Base-by-base conservation (phyloP, 2,888 invertebrate genomes). In the Linyphia triangularis region DNA sequence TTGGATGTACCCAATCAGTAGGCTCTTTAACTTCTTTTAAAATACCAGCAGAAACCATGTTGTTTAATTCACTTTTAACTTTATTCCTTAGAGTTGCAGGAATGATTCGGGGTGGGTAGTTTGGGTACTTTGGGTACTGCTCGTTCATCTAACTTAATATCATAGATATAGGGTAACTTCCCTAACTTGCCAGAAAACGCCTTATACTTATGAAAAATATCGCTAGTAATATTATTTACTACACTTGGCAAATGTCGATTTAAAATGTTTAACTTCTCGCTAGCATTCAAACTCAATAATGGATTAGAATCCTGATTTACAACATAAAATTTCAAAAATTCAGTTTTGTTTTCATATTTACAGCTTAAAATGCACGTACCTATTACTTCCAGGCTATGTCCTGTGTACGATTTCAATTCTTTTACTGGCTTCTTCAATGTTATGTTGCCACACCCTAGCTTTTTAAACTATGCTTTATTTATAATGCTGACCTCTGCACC, bases 1-100 rank as follows among this genome's bases (percentile, higher is more conserved):
- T 88, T n/a, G 24, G 67, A 24, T 28, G 37, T 0, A 72, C 61
- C 59, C 69, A 79, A 26, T 85, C 79, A 4, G 85, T 79, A 24
- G n/a, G n/a, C n/a, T n/a, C n/a, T n/a, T n/a, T n/a, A n/a, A n/a
- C n/a, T n/a, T n/a, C n/a, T n/a, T n/a, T n/a, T n/a, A n/a, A n/a
- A n/a, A n/a, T n/a, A n/a, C n/a, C n/a, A n/a, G n/a, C n/a, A n/a
- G n/a, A n/a, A n/a, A n/a, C n/a, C n/a, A n/a, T n/a, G n/a, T n/a
- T n/a, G n/a, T n/a, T n/a, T n/a, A n/a, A n/a, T n/a, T n/a, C n/a
- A n/a, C n/a, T n/a, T n/a, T n/a, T n/a, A n/a, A n/a, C n/a, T n/a
- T n/a, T n/a, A n/a, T n/a, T n/a, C n/a, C n/a, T n/a, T n/a, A n/a
- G n/a, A n/a, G n/a, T n/a, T n/a, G n/a, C n/a, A n/a, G n/a, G n/a